Conservation (phyloP, 2,888 invertebrate genomes). For the Temnothorax ravouxi region DNA sequence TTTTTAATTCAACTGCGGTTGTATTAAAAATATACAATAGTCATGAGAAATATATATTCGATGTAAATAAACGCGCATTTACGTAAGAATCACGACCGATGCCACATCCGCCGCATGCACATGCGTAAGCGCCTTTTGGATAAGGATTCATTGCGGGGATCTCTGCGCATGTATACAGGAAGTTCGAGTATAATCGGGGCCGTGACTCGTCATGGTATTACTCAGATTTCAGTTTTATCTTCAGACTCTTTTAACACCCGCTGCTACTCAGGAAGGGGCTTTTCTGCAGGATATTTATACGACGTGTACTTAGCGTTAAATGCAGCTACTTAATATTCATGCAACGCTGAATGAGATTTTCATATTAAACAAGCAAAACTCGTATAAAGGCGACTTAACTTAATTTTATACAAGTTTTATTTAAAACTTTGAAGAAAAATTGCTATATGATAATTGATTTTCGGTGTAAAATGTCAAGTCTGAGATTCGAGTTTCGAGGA, state of each 20-base stretch:
- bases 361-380: constrained; percentile 20
- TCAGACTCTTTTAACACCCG: constrained; percentile 24
- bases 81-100: constrained; percentile 49
- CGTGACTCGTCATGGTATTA: constrained; percentile 58
- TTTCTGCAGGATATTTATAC: not conserved
- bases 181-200: constrained; percentile 58
- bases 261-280: constrained; percentile 14
- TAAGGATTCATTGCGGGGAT: constrained; percentile 58
- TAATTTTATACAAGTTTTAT: not conserved
- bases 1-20: constrained; percentile 44
- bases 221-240: constrained; percentile 65
- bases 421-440: not conserved
- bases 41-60: not conserved
- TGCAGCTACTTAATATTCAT: constrained; percentile 25
- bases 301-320: constrained; percentile 17
- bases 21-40: not conserved
- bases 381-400: not conserved
- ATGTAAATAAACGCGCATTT: constrained; percentile 51
- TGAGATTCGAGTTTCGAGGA: not conserved
- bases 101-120: constrained; percentile 71
- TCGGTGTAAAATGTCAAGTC: not conserved
- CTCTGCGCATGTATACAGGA: constrained; percentile 48
- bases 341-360: constrained; percentile 22
- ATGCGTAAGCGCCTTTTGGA: constrained; percentile 63
- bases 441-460: constrained; percentile 6